Evolutionary conservation across 2,797 vertebrate genomes (phyloP).

Genomic region (Lepilemur ruficaudatus): DNA sequence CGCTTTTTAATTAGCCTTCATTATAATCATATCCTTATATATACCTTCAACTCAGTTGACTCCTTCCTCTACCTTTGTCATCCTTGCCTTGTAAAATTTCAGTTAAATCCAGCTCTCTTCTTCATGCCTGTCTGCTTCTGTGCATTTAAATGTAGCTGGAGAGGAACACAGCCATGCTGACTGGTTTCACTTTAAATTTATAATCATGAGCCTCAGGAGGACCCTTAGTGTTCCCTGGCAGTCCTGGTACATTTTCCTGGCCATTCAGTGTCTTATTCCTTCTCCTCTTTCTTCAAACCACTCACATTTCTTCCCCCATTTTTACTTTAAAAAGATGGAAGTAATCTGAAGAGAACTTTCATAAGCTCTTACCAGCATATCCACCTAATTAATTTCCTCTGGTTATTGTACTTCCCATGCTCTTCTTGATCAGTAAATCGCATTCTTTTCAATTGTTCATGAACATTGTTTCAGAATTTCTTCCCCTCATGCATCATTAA

Average conservation of each 20-base stretch:
- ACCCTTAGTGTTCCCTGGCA: neutral
- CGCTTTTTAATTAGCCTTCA: neutral
- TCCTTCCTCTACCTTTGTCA: neutral
- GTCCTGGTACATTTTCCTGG: neutral
- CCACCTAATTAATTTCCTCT: neutral
- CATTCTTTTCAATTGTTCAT: neutral
- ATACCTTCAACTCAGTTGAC: neutral
- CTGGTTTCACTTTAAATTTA: conserved; percentile 18
- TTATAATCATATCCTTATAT: neutral
- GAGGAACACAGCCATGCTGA: neutral
- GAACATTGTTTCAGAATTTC: conserved; percentile 17
- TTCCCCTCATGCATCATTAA: neutral
- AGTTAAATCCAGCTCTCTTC: neutral
- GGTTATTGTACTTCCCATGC: neutral
- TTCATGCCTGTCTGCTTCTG: neutral
- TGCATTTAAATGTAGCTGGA: conserved; percentile 21
- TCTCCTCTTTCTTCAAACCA: neutral
- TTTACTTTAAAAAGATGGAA: neutral
- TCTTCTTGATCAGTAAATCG: neutral
- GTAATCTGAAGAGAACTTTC: neutral
- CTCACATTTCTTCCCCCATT: neutral
- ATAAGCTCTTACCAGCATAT: neutral
- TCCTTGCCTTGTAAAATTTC: neutral
- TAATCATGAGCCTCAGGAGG: neutral
- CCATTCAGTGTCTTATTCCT: neutral